These are phyloP conservation scores for Raphicerus campestris DNA, from an alignment of 2,113 vertebrate species.

Conservation along the genomic window DNA sequence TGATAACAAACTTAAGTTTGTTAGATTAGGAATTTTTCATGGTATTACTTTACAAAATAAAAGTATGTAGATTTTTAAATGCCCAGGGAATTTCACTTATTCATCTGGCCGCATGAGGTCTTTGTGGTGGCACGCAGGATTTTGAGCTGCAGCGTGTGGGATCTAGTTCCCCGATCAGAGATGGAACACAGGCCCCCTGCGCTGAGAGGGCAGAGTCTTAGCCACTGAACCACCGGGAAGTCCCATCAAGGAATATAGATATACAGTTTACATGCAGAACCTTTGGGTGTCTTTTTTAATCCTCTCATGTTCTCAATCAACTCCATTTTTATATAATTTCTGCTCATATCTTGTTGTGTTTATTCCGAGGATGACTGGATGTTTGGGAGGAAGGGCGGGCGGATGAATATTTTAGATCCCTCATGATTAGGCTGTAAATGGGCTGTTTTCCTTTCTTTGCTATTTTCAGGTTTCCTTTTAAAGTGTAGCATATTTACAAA, in stretches of 20 bases:
- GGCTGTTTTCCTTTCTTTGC: neutral
- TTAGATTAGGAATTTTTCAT: neutral
- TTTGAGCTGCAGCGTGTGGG: neutral
- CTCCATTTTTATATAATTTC: neutral
- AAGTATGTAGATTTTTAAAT: neutral
- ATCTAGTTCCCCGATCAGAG: neutral
- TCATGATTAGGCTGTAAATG: neutral
- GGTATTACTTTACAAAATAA: neutral
- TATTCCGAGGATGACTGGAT: neutral
- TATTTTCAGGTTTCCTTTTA: conserved; percentile 5
- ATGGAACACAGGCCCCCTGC: neutral
- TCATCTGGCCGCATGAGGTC: neutral
- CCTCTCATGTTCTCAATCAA: neutral
- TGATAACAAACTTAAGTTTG: neutral
- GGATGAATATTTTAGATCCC: neutral
- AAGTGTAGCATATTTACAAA: neutral
- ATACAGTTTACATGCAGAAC: neutral
- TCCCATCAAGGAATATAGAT: neutral
- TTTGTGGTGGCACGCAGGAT: neutral
- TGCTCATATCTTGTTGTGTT: neutral
- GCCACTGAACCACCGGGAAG: neutral
- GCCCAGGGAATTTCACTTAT: neutral
- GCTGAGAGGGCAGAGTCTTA: neutral
- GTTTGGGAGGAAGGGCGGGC: neutral
- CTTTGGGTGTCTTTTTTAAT: neutral